Conservation (phyloP, 2,797 vertebrate genomes). For the Labeo calbasu region DNA sequence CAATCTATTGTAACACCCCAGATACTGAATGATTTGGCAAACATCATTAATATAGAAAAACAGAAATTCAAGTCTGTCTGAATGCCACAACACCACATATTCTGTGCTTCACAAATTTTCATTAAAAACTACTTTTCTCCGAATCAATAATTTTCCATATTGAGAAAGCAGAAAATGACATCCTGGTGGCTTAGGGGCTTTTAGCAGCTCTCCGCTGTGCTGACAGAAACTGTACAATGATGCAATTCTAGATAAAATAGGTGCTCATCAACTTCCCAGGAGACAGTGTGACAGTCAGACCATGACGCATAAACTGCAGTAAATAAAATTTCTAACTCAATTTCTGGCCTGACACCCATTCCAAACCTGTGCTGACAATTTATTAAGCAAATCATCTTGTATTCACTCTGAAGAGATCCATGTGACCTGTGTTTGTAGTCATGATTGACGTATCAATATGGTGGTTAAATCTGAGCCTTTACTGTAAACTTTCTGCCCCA, state of each 20-base stretch:
- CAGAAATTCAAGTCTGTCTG: neutral
- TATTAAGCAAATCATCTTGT: slow-evolving; percentile 3
- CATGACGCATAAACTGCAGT: slow-evolving; percentile 30
- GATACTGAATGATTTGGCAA: slow-evolving; percentile 8
- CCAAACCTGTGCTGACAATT: slow-evolving; percentile 13
- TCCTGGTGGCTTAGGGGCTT: slow-evolving; percentile 19
- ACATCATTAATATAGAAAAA: neutral
- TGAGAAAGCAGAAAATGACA: slow-evolving; percentile 10
- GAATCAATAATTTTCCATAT: slow-evolving; percentile 22
- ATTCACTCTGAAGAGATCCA: slow-evolving; percentile 12
- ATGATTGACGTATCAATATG: slow-evolving; percentile 1
- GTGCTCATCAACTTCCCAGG: slow-evolving; percentile 34
- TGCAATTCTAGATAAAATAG: slow-evolving; percentile 43
- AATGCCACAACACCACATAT: too few species aligned
- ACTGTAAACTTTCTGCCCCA: neutral
- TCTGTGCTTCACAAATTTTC: slow-evolving; percentile 5
- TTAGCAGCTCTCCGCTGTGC: slow-evolving; percentile 20
- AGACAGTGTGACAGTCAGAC: slow-evolving; percentile 29
- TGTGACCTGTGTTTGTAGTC: neutral
- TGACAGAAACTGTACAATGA: slow-evolving; percentile 35
- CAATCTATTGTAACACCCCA: neutral
- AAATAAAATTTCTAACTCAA: slow-evolving; percentile 14
- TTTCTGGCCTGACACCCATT: slow-evolving; percentile 24
- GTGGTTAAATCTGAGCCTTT: neutral
- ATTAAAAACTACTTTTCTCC: slow-evolving; percentile 16